A percentile compares a stretch with the other conserved stretches of the same genome.
These are phyloP conservation scores for Dromas ardeola DNA, from an alignment of 2,113 vertebrate genomes.

Conservation along the genomic window DNA sequence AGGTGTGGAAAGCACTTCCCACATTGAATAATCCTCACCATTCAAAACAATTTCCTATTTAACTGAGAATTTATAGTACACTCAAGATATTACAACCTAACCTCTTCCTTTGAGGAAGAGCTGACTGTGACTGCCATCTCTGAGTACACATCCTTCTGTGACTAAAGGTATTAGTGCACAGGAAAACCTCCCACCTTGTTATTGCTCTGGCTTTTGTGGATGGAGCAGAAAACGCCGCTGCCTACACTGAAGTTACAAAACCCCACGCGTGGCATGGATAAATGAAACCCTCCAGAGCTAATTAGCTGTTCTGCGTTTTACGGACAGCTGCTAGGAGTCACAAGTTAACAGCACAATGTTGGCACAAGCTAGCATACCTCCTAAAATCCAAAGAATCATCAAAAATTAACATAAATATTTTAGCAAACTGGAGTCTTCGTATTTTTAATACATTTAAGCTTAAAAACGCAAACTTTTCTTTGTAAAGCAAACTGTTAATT, in stretches of 20 bases:
- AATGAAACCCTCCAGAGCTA: neutral
- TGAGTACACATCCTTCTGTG: neutral
- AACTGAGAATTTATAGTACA: neutral
- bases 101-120: neutral
- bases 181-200: neutral
- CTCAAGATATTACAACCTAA: neutral
- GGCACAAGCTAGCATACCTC: neutral
- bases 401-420: neutral
- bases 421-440: neutral
- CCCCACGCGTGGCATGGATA: neutral
- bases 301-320: neutral
- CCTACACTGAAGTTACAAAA: neutral
- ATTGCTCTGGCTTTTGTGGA: neutral
- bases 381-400: neutral
- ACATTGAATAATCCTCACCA: neutral
- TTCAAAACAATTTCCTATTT: neutral
- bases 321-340: neutral
- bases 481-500: neutral
- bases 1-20: neutral
- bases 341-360: neutral
- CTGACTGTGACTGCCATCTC: neutral
- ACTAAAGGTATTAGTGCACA: neutral
- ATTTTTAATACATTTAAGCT: neutral
- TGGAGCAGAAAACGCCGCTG: neutral
- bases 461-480: neutral